Percentiles rank a stretch among this genome's conserved stretches.
Evolutionary conservation across 2,888 invertebrate genomes (phyloP).

Genomic region (Blastobasis lacticolella): DNA sequence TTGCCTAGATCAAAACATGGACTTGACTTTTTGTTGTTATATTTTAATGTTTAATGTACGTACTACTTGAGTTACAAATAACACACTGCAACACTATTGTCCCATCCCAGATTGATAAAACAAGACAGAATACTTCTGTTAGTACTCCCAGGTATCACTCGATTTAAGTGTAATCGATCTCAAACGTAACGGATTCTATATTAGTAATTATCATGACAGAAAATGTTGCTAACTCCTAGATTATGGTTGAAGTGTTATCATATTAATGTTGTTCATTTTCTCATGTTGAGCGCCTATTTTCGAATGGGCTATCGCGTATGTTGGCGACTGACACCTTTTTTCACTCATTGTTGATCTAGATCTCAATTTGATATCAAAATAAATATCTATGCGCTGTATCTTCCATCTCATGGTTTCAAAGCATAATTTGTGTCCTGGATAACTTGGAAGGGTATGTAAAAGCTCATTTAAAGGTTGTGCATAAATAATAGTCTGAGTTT

Average conservation of each 20-base stretch:
- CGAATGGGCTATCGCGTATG: conserved; percentile 15
- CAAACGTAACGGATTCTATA: conserved; percentile 29
- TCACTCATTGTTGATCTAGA: conserved; percentile 20
- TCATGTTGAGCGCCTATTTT: conserved; percentile 1
- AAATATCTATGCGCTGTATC: conserved; percentile 10
- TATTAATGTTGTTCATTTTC: conserved; percentile 4
- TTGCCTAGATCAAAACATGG: too few species aligned
- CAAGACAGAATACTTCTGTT: conserved; percentile 29
- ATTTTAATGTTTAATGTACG: too few species aligned
- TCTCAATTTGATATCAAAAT: conserved; percentile 38
- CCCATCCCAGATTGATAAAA: conserved; percentile 20
- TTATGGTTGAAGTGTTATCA: conserved; percentile 3
- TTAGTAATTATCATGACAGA: conserved; percentile 24
- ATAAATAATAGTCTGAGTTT: conserved; percentile 43
- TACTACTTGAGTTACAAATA: conserved; percentile 36
- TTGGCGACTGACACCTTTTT: conserved; percentile 18
- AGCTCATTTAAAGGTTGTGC: conserved; percentile 65
- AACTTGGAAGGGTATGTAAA: conserved; percentile 25
- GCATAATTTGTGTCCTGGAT: conserved; percentile 16
- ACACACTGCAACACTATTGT: conserved; percentile 18
- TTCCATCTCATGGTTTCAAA: too few species aligned
- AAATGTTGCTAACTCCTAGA: conserved; percentile 59
- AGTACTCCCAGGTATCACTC: conserved; percentile 40
- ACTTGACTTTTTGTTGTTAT: too few species aligned
- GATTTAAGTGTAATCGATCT: conserved; percentile 53